These are phyloP conservation scores for Antechinus stuartii DNA, from an alignment of 2,113 vertebrate genomes.

Conservation along the genomic window DNA sequence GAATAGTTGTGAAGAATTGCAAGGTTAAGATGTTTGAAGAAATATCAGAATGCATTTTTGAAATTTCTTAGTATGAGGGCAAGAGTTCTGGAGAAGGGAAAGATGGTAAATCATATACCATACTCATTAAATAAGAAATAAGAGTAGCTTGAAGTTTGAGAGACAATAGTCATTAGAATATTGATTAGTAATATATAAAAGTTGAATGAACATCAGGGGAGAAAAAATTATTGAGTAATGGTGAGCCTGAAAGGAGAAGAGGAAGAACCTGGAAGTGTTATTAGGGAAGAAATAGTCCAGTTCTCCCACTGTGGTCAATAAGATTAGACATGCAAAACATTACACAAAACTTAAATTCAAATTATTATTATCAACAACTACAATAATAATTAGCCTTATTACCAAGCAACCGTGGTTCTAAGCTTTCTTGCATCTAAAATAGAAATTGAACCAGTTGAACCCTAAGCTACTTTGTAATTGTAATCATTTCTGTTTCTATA, in stretches of 20 bases:
- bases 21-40: background rate
- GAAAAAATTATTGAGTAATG: background rate
- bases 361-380: background rate
- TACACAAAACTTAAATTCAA: background rate
- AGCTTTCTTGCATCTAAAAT: background rate
- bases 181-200: background rate
- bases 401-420: background rate
- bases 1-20: background rate
- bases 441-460: background rate
- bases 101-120: no score
- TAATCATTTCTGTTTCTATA: background rate
- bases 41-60: background rate
- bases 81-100: background rate
- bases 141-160: background rate
- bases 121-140: no score
- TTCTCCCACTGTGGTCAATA: background rate
- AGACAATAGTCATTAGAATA: background rate
- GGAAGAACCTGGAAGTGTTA: background rate
- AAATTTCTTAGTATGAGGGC: background rate
- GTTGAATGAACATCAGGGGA: background rate
- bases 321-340: background rate
- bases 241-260: background rate
- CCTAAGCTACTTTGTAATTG: no score
- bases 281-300: background rate
- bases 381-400: background rate